Base-by-base conservation (phyloP, 2,797 vertebrate genomes). In the Cottoperca gobio region DNA sequence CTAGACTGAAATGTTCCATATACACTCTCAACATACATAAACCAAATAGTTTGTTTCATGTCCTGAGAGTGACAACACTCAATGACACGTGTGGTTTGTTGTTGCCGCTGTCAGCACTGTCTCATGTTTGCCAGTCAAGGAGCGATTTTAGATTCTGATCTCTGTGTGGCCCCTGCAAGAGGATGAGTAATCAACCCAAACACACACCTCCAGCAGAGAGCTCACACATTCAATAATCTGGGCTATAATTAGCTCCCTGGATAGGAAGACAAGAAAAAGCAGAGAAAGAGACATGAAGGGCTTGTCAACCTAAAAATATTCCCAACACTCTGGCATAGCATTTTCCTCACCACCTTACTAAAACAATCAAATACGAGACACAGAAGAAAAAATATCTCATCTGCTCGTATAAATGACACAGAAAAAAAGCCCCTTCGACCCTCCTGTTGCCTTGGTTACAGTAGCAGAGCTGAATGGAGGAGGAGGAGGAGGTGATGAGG, bases 391-490 rank as follows among this genome's bases (percentile, higher is more conserved):
- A 69, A 55, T 13, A 42, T 58, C 52, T 55, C 28, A 76, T 71
- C 24, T 57, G 60, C 23, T 76, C 1, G 0, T 33, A 39, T 28
- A 54, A 73, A 39, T 40, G 13, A 37, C 26, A 21, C 16, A 33
- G 50, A 45, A 21, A 63, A 53, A 55, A 62, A 61, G n/a, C 14
- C 63, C 28, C 59, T n/a, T 72, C 28, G 24, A 79, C 79, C 81
- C 49, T 79, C 42, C 58, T 73, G 91, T 93, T 92, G 84, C 90
- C 90, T 70, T 85, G 91, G 92, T 89, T 87, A 93, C 91, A 0
- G 71, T 3, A 63, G 60, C n/a, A 31, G 64, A 73, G 78, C 55
- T 76, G 62, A 76, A 79, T 68, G 54, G 62, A 77, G 64, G 85
- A 75, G 66, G 85, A 77, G 61, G 82, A 66, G 79, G 66, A 62